Evolutionary conservation across 1,140 invertebrate genomes (phyloP).

Genomic region (Stegodyphus mimosarum): DNA sequence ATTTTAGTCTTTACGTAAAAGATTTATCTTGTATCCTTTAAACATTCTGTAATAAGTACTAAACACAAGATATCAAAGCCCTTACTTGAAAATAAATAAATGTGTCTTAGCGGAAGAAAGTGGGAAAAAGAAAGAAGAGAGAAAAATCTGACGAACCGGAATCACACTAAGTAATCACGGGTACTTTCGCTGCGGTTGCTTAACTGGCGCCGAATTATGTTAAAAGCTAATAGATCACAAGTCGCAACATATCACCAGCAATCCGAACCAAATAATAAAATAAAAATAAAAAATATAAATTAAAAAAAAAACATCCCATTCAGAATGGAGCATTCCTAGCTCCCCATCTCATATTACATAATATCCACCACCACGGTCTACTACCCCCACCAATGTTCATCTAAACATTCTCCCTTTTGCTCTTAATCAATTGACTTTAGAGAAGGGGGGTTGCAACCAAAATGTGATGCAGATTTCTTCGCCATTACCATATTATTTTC

Average conservation of each 20-base stretch:
- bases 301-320: not conserved
- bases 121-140: not conserved
- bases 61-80: no score
- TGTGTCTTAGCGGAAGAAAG: no score
- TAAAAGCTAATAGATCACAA: constrained; percentile 61
- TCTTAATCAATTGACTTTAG: constrained; percentile 58
- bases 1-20: no score
- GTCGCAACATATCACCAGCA: constrained; percentile 12
- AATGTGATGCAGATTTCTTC: constrained; percentile 54
- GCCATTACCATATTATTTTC: constrained; percentile 60
- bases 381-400: not conserved
- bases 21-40: no score
- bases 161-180: constrained; percentile 35
- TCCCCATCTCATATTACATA: not conserved
- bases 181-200: constrained; percentile 48
- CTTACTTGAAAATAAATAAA: no score
- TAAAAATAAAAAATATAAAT: constrained; percentile 14
- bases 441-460: not conserved
- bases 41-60: no score
- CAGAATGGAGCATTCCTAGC: not conserved
- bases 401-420: constrained; percentile 20
- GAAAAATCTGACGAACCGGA: not conserved
- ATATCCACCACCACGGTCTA: not conserved
- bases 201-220: constrained; percentile 40
- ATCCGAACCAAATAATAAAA: constrained; percentile 16